Base-by-base conservation (phyloP, 2,888 invertebrate genomes). In the Steinernema carpocapsae region DNA sequence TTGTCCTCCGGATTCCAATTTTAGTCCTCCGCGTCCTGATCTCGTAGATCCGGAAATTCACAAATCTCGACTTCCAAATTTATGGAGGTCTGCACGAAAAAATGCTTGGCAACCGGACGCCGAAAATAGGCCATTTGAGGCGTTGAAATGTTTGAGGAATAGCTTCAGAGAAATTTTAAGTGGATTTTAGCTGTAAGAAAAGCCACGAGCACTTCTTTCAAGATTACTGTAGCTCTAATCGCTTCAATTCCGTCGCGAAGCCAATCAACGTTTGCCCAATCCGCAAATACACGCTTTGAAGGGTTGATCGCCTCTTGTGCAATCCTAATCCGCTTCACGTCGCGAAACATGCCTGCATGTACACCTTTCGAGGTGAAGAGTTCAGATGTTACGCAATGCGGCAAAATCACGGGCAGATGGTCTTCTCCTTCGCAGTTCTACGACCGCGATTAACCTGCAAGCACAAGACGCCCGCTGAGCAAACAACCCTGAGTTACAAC, bases 311-410 rank as follows among this genome's bases (percentile, higher is more conserved):
- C 64, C 32, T 32, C 32, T 64, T 64, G 64, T 64, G 64, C 64
- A 64, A 64, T 64, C 32, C 29, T 64, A 37, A 64, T 64, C 64
- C 64, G 37, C 37, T 6, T 3, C 26, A 4, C 64, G 64, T 64
- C 7, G 29, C 64, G 37, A 29, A 64, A 64, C 29, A 29, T 6
- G 12, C 26, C 29, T 64, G 10, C 12, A 32, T 64, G 64, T 64
- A 64, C 64, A 64, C 64, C 64, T 29, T 37, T 17, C 32, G 37
- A 64, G 64, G 64, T 64, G 64, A 64, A 37, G 64, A 64, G 64
- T 64, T 64, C 64, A 64, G 64, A 22, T 17, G 64, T 64, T 64
- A 64, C 64, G 64, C 64, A 64, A 64, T 37, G 64, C 64, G 64
- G 37, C 64, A 22, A 56, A 48, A 7, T 19, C 17, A 4, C 48